Percentiles rank a stretch among this genome's conserved stretches.
Evolutionary conservation across 2,113 vertebrate genomes (phyloP).

Genomic region (Sigmodon hispidus): DNA sequence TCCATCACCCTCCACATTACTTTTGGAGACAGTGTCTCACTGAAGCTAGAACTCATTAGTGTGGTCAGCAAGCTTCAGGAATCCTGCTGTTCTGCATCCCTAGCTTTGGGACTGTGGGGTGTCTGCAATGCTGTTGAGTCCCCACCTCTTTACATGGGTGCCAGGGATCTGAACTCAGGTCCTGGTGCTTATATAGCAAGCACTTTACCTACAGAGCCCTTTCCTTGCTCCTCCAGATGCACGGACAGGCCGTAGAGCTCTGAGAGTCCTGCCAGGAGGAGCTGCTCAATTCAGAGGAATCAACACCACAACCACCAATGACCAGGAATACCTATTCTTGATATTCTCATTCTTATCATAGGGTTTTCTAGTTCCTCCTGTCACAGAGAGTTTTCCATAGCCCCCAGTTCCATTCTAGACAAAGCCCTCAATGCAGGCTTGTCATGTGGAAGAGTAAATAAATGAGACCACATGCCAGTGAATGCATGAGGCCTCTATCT

Average conservation of each 20-base stretch:
- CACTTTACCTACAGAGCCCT: background rate
- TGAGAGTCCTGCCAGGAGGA: background rate
- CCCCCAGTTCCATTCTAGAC: background rate
- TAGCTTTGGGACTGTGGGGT: too few species aligned
- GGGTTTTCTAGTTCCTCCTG: background rate
- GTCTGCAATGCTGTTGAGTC: background rate
- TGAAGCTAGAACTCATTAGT: background rate
- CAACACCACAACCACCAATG: background rate
- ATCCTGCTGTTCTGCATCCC: too few species aligned
- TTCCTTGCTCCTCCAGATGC: background rate
- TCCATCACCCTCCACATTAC: background rate
- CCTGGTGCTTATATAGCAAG: background rate
- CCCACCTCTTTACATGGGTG: background rate
- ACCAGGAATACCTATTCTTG: background rate
- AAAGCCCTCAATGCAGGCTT: background rate
- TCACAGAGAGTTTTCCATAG: background rate
- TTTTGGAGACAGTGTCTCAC: background rate
- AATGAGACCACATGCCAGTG: too few species aligned
- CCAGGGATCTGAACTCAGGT: background rate
- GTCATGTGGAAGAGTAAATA: background rate
- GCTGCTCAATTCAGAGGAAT: background rate
- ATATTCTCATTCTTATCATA: background rate
- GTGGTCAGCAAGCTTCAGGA: background rate
- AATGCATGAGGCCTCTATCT: too few species aligned
- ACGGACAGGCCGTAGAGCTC: background rate